These are phyloP conservation scores for Blastobasis lacticolella DNA, from an alignment of 2,888 invertebrate species.

Conservation along the genomic window DNA sequence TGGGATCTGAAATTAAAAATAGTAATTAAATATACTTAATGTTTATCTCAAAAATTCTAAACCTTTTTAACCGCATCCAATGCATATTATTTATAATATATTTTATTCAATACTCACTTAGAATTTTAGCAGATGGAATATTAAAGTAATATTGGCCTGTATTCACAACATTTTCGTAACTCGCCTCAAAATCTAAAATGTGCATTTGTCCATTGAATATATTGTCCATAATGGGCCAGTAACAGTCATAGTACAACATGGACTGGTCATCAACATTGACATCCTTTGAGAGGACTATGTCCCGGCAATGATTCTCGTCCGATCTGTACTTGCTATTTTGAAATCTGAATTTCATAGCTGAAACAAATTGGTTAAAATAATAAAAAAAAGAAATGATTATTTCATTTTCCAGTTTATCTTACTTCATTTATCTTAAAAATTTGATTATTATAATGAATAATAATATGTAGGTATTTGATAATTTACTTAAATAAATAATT, in stretches of 20 bases:
- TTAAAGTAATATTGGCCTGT: constrained; percentile 61
- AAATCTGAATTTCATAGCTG: constrained; percentile 65
- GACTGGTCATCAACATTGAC: constrained; percentile 52
- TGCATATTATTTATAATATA: no score
- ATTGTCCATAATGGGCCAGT: constrained; percentile 46
- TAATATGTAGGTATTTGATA: not conserved
- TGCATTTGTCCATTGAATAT: constrained; percentile 47
- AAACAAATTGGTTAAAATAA: constrained; percentile 8
- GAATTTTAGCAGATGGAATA: constrained; percentile 53
- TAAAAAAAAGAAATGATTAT: not conserved
- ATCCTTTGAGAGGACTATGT: constrained; percentile 52
- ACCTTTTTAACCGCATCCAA: no score
- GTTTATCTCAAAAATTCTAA: no score
- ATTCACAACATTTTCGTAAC: constrained; percentile 41
- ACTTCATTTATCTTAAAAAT: no score
- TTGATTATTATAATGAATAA: not conserved
- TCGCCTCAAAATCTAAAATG: constrained; percentile 57
- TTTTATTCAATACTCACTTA: constrained; percentile 42
- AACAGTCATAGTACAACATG: constrained; percentile 61
- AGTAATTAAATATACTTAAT: no score
- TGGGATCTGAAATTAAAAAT: constrained; percentile 33
- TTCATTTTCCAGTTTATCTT: no score
- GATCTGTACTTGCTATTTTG: constrained; percentile 32
- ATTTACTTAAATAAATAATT: no score
- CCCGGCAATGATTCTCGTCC: constrained; percentile 50